Evolutionary conservation across 1,140 invertebrate species (phyloP), one percentile per base, ranked within the genome.

Genomic region (Sinonovacula constricta): DNA sequence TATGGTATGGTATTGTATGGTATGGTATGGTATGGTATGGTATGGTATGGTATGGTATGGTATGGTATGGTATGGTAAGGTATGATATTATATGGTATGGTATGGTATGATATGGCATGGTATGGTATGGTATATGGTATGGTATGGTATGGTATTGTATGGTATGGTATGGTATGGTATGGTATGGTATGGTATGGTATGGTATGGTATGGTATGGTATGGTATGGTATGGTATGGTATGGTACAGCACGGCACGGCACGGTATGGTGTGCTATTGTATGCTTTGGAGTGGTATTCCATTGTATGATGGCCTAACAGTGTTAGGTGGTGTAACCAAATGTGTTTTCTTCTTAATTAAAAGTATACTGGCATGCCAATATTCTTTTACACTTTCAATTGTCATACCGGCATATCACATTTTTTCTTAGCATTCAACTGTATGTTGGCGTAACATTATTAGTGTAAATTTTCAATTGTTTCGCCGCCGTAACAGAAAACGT

Each of bases 31-130:
- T 54, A 54, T 56, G 53, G 68, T 54, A 56, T 34, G 63, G 66
- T 60, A 71, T 34, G 31, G 76, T 28, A 49, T 53, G 49, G 76
- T 51, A 71, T 65, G 66, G 33, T 0, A 79, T 31, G 63, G 68
- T 39, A 71, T 57, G 51, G 68, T 56, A 62, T 33, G 39, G 57
- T 28, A 60, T 67, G 51, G 67, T 54, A 79, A 66, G 31, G 49
- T 53, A 77, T 2, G 31, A 60, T 51, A 75, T 1, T 45, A 45
- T 1, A 75, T 31, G 57, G 74, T 28, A 57, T 45, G 28, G 74
- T 0, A 79, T 0, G 57, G 33, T 2, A 79, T 65, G 62, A 56
- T 7, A 70, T 68, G 72, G 39, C 31, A 71, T 65, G 53, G 63
- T 28, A 56, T 51, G 30, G 67, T 26, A 79, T 51, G 18, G 39